Evolutionary conservation across 2,888 invertebrate genomes (phyloP).

Genomic region (Celastrina argiolus): DNA sequence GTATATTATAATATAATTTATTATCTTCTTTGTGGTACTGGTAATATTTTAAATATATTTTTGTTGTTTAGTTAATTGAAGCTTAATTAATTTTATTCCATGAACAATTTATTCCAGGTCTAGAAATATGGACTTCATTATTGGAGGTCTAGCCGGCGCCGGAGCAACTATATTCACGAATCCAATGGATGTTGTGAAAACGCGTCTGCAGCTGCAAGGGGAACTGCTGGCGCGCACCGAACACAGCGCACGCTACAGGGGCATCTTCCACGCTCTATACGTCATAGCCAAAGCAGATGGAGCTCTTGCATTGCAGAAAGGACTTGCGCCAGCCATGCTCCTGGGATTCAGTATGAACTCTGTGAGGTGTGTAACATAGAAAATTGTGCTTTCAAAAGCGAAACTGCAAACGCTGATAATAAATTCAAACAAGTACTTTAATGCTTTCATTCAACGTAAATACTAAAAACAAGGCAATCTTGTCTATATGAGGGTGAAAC

Average conservation of each 20-base stretch:
- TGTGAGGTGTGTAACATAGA: slow-evolving; percentile 48
- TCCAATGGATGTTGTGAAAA: slow-evolving; percentile 93
- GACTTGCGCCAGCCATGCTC: slow-evolving; percentile 87
- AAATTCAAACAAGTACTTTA: too few species aligned
- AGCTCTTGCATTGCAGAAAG: slow-evolving; percentile 83
- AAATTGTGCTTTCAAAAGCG: neutral
- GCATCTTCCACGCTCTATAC: slow-evolving; percentile 87
- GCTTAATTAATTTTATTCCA: neutral
- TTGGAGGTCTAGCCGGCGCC: slow-evolving; percentile 85
- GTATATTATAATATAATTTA: too few species aligned
- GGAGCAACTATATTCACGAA: slow-evolving; percentile 90
- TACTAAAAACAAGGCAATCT: neutral
- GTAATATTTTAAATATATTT: too few species aligned
- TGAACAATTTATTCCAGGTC: slow-evolving; percentile 12
- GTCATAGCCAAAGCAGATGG: slow-evolving; percentile 86
- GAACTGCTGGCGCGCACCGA: slow-evolving; percentile 79
- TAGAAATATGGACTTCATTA: slow-evolving; percentile 80
- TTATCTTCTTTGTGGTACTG: too few species aligned
- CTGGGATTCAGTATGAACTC: slow-evolving; percentile 84
- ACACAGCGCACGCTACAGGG: slow-evolving; percentile 78
- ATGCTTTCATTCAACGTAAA: too few species aligned
- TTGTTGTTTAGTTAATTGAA: too few species aligned
- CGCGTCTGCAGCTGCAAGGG: slow-evolving; percentile 90
- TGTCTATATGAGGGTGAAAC: too few species aligned
- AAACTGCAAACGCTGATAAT: neutral